Percentiles rank a stretch among this genome's conserved stretches.
Conservation (phyloP, 30 jellyfish, hydroid and myxozoan genomes). For the Pelagia noctiluca region DNA sequence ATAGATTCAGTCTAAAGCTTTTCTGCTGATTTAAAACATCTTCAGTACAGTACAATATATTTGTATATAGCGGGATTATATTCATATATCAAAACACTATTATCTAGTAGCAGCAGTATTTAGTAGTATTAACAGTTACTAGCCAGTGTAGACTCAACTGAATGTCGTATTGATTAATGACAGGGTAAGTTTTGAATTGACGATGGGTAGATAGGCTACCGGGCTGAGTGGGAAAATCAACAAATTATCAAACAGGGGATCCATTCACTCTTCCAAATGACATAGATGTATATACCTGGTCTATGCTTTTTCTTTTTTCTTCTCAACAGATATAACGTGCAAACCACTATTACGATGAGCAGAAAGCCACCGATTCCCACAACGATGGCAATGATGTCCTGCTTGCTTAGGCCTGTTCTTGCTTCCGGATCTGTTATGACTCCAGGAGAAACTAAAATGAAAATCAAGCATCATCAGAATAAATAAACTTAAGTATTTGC, state of each 20-base stretch:
- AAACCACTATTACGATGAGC: constrained; percentile 61
- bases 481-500: background rate
- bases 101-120: background rate
- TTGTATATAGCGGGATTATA: too few species aligned
- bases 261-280: background rate
- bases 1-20: background rate
- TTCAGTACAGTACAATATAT: too few species aligned
- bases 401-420: constrained; percentile 65
- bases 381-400: constrained; percentile 89
- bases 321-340: constrained; percentile 45
- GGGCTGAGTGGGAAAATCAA: too few species aligned
- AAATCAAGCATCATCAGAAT: background rate
- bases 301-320: constrained; percentile 42
- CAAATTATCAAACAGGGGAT: background rate
- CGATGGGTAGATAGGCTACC: too few species aligned
- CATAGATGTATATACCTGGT: constrained; percentile 18
- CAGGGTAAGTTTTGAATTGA: background rate
- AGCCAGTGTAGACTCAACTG: background rate
- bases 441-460: constrained; percentile 69
- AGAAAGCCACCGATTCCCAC: constrained; percentile 95
- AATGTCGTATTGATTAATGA: background rate
- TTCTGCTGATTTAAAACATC: background rate
- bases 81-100: background rate
- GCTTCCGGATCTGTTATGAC: constrained; percentile 58
- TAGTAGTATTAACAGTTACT: too few species aligned